phyloP scores from a whole-genome alignment of 2,113 vertebrate genomes.

The Osmerus eperlanus region DNA sequence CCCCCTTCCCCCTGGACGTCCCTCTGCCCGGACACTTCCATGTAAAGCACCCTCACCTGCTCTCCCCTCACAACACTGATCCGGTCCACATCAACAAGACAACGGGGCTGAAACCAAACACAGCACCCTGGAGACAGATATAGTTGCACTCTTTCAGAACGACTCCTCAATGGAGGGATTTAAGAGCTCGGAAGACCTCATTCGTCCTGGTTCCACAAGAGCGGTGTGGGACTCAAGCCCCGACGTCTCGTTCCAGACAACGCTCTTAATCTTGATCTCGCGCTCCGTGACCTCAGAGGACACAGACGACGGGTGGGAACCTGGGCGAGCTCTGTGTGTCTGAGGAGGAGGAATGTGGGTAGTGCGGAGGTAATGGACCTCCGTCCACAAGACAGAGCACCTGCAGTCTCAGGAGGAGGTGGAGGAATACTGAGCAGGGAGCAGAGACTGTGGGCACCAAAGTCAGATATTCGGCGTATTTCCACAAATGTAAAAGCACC shows the following conservation, averaged over 20 bases:
- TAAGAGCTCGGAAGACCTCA: constrained; percentile 17
- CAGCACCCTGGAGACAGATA: constrained; percentile 48
- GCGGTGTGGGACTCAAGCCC: constrained; percentile 37
- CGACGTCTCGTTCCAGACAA: constrained; percentile 28
- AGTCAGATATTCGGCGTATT: too few species aligned
- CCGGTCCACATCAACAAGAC: constrained; percentile 24
- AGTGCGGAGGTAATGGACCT: neutral
- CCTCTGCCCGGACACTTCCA: constrained; percentile 28
- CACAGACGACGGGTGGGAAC: neutral
- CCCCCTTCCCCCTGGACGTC: constrained; percentile 17
- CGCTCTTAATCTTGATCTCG: constrained; percentile 27
- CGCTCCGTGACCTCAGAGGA: constrained; percentile 23
- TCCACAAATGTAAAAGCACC: too few species aligned
- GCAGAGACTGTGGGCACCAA: too few species aligned
- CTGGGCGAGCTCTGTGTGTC: constrained; percentile 2
- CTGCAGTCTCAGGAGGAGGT: too few species aligned
- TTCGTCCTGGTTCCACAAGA: constrained; percentile 31
- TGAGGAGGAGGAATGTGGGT: constrained; percentile 5
- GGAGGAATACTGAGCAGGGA: too few species aligned
- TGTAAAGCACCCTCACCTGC: constrained; percentile 41
- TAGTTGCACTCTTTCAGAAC: constrained; percentile 46
- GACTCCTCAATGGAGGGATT: constrained; percentile 34
- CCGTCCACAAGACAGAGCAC: neutral
- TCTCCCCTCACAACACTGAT: constrained; percentile 28
- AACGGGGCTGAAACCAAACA: constrained; percentile 31